Percentiles rank a stretch among this genome's conserved stretches.
Conservation (phyloP, 2,888 invertebrate species). For the Philereme transversata region DNA sequence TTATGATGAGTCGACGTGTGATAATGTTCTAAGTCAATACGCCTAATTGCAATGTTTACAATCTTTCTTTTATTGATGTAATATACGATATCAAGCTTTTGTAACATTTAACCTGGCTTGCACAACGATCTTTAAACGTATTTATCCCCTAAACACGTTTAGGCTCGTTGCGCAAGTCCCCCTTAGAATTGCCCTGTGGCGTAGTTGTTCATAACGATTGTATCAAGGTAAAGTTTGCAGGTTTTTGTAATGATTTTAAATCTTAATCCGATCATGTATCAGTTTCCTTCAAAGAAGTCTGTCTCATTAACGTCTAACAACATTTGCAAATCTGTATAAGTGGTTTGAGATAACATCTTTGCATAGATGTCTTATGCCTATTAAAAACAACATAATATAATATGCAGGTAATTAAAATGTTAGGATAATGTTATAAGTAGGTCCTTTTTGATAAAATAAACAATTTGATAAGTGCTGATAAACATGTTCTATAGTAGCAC, state of each 20-base stretch:
- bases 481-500: no score
- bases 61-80: slow-evolving; percentile 12
- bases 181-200: no score
- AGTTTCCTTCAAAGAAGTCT: not conserved
- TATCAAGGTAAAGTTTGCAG: no score
- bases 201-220: no score
- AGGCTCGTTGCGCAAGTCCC: no score
- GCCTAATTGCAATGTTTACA: slow-evolving; percentile 24
- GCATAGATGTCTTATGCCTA: not conserved
- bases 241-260: no score
- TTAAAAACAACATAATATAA: not conserved
- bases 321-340: not conserved
- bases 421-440: not conserved
- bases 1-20: slow-evolving; percentile 27
- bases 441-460: no score
- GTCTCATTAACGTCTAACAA: not conserved
- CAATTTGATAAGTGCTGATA: no score
- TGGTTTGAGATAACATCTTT: not conserved
- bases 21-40: slow-evolving; percentile 30
- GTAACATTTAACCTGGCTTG: no score
- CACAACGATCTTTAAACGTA: no score
- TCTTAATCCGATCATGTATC: no score
- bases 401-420: not conserved
- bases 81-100: not conserved
- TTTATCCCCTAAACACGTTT: no score